Base-by-base conservation (phyloP, 1,140 invertebrate genomes). In the Drusus annulatus region DNA sequence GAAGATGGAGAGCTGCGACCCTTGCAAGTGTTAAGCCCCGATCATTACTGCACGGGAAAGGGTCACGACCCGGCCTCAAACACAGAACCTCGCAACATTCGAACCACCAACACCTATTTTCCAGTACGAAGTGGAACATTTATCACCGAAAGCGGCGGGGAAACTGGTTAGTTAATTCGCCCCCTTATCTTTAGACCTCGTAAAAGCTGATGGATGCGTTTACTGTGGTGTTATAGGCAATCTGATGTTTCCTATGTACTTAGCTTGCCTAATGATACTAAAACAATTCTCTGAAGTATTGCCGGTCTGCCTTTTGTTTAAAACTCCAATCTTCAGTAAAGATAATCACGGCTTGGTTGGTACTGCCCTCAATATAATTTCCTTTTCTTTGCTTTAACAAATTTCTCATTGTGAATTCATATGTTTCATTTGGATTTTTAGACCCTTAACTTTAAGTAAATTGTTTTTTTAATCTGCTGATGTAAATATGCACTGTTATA, bases 1-100 rank as follows among this genome's bases (percentile, higher is more conserved):
- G 75, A 81, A 79, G 78, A 81, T 81, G 79, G 80, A 81, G 80
- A 81, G 80, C 56, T 23, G 62, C 77, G 80, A 81, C 80, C 80
- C 77, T 81, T 81, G 50, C 56, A 78, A 81, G 80, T 81, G 80
- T 81, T 69, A 69, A 69, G 15, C 51, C n/a, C 36, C 4, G 65
- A 23, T 69, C 65, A 69, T 69, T 50, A 69, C 28, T 69, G 65
- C n/a, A 50, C 19, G 36, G 65, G 36, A n/a, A 28, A 31, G 21
- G 65, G 65, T 69, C 65, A 69, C 19, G 65, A 69, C 65, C 28
- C 45, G n/a, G 36, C 36, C 23, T 19, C 31, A 69, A 45, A 13
- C 16, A 23, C 65, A 50, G n/a, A 69, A 69, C 65, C 36, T 23
- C 16, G 21, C 65, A 19, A 13, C 17, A 45, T 50, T 2, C 16